Base-by-base conservation (phyloP, 2,888 invertebrate species). In the Gnatocerus cornutus region DNA sequence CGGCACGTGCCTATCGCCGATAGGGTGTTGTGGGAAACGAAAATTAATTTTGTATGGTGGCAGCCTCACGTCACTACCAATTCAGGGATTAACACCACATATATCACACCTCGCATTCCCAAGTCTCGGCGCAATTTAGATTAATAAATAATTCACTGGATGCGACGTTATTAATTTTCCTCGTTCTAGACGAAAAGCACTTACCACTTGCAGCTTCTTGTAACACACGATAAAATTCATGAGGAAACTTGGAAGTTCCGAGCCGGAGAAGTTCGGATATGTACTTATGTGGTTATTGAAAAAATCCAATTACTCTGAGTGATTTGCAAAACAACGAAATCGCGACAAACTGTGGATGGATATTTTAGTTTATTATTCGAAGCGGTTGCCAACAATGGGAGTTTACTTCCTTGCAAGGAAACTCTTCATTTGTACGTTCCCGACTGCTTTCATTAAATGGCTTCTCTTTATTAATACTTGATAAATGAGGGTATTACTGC, bases 21-120 rank as follows among this genome's bases (percentile, higher is more conserved):
- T 55, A 62, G 70, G 67, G 70, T 56, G 70, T 55, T 71, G 71
- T 71, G 71, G 71, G 71, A 71, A 70, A 59, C 61, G 61, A 70
- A 71, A 71, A 71, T 71, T 71, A 71, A 71, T 71, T 71, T 71
- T 58, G 59, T 67, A 71, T 71, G 68, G 71, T 71, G 67, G 61
- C 55, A 46, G 67, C 45, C 56, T 66, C 66, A 67, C 67, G 70
- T 71, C 70, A 63, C 50, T 66, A 58, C 43, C 70, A 67, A 71
- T 68, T 71, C 59, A 52, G 58, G 71, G 71, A 68, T 71, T 71
- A 71, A 58, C 71, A 52, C 63, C 46, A 56, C 71, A 63, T 64
- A 68, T 63, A 71, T 71, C 63, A 33, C 62, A 59, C 70, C 65
- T 56, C 61, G 16, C 55, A 56, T 55, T 56, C 65, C 65, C 46